phyloP scores from a whole-genome alignment of 53 echinoderm and acorn worm species.

The Pentamera pediparva region DNA sequence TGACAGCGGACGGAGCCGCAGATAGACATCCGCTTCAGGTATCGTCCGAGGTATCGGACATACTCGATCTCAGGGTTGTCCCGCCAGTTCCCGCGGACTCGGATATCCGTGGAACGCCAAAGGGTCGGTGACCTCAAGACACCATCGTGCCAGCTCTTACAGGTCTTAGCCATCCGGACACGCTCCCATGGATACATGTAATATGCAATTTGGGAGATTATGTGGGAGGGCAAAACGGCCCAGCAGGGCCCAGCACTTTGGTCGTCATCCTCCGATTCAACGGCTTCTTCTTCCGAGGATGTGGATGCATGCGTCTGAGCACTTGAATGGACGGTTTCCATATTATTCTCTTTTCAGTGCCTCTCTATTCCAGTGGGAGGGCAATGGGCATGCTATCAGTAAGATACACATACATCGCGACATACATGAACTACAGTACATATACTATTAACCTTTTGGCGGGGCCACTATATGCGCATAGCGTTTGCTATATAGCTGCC shows the following conservation, averaged over 20 bases:
- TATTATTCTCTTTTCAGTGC: not conserved
- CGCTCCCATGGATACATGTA: slow-evolving; percentile 59
- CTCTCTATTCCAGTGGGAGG: no score
- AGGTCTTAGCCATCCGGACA: slow-evolving; percentile 54
- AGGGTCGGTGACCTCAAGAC: slow-evolving; percentile 62
- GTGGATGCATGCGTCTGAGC: not conserved
- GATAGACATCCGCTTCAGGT: slow-evolving; percentile 57
- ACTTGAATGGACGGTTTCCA: not conserved
- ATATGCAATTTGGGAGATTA: slow-evolving; percentile 57
- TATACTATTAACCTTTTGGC: not conserved
- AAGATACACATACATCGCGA: not conserved
- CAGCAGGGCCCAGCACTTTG: slow-evolving; percentile 22
- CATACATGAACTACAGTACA: not conserved
- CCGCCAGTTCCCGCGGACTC: slow-evolving; percentile 60
- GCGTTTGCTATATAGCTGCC: no score
- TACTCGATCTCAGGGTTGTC: slow-evolving; percentile 61
- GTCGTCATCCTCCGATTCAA: not conserved
- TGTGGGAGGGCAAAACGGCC: slow-evolving; percentile 49
- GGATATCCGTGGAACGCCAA: slow-evolving; percentile 70
- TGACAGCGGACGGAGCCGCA: slow-evolving; percentile 61
- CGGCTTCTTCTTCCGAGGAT: not conserved
- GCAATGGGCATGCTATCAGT: no score
- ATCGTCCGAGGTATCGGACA: slow-evolving; percentile 60
- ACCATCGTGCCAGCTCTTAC: slow-evolving; percentile 64
- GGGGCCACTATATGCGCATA: not conserved